Evolutionary conservation across 2,113 vertebrate species (phyloP).

Genomic region (Ranitomeya variabilis): DNA sequence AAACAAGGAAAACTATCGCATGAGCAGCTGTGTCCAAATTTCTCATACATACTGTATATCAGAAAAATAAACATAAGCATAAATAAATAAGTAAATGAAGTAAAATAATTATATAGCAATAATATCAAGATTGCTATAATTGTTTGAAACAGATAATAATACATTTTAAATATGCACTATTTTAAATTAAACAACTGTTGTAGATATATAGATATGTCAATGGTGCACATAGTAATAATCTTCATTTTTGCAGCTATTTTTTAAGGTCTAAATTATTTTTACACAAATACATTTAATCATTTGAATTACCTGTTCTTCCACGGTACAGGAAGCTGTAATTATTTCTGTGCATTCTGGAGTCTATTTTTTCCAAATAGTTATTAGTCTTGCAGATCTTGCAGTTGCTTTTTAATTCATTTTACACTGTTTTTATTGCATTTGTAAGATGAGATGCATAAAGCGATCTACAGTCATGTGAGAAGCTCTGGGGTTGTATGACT

Average conservation of each 20-base stretch:
- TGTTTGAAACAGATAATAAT: too few species aligned
- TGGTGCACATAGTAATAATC: neutral
- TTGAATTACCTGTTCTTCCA: neutral
- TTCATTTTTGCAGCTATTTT: neutral
- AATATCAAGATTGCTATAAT: too few species aligned
- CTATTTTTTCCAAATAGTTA: conserved; percentile 21
- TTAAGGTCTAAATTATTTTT: neutral
- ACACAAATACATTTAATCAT: neutral
- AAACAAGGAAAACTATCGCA: too few species aligned
- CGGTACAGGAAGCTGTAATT: conserved; percentile 23
- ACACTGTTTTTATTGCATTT: conserved; percentile 56
- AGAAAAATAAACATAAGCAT: too few species aligned
- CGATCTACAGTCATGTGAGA: conserved; percentile 32
- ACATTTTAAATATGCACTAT: neutral
- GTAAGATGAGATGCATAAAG: conserved; percentile 52
- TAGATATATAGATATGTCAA: neutral
- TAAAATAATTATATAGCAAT: too few species aligned
- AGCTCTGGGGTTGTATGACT: conserved; percentile 52
- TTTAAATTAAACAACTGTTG: neutral
- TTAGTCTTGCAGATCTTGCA: conserved; percentile 24
- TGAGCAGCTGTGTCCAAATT: too few species aligned
- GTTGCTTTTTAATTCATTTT: conserved; percentile 53
- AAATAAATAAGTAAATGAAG: too few species aligned
- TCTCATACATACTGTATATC: too few species aligned
- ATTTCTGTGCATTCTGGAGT: conserved; percentile 8